Percentiles rank a stretch among this genome's conserved stretches.
These are phyloP conservation scores for Sialia sialis DNA, from an alignment of 2,113 vertebrate species.

Conservation along the genomic window DNA sequence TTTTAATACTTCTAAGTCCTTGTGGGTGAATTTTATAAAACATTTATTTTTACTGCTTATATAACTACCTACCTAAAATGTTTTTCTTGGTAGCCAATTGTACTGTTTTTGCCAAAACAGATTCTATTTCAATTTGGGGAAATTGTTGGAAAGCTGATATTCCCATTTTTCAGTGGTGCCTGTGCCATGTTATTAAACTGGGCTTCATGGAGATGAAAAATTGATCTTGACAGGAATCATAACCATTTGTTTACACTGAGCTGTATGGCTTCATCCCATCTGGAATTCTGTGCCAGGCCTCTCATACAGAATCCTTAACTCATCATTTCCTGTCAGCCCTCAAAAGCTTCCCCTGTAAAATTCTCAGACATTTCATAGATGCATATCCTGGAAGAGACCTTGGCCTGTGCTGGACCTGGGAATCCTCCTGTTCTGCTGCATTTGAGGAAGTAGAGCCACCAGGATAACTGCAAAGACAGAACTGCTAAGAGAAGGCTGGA, in stretches of 20 bases:
- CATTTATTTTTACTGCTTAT: constrained; percentile 76
- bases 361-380: not conserved
- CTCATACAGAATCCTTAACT: not conserved
- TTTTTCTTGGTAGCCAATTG: constrained; percentile 68
- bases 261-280: not conserved
- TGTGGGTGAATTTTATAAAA: constrained; percentile 68
- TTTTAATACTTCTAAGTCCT: constrained; percentile 63
- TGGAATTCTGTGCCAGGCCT: not conserved
- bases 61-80: constrained; percentile 71
- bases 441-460: not conserved
- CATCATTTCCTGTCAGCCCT: not conserved
- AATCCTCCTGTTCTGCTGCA: not conserved
- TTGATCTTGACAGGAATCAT: constrained; percentile 29
- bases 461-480: not conserved
- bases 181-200: constrained; percentile 47
- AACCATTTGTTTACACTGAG: constrained; percentile 43
- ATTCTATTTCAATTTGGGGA: constrained; percentile 72
- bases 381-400: not conserved
- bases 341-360: not conserved
- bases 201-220: constrained; percentile 40
- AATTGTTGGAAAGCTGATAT: constrained; percentile 70
- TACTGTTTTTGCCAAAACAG: constrained; percentile 71
- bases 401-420: not conserved
- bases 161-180: constrained; percentile 48
- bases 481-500: not conserved